Base-by-base conservation (phyloP, 2,888 invertebrate genomes). In the Hydraecia micacea region DNA sequence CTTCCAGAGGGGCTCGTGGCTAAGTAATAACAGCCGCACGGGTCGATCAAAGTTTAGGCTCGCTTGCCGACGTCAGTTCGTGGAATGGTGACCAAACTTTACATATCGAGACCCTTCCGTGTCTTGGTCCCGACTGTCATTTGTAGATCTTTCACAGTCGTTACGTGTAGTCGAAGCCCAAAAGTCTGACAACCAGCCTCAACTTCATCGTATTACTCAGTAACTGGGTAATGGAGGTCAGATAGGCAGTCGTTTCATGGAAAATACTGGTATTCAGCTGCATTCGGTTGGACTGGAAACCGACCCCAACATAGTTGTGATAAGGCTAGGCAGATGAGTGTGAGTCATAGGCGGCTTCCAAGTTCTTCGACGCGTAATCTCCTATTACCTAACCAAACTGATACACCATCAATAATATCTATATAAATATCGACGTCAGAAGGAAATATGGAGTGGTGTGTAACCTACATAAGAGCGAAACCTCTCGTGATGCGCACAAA, bases 401-500 rank as follows among this genome's bases (percentile, higher is more conserved):
- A 80, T 71, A 81, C 69, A 73, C 75, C 80, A 87, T 85, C 81
- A 86, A 85, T 81, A 86, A 82, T 80, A 81, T 85, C 79, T 80
- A 76, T 87, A 88, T 86, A 88, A 84, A 87, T 87, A 91, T 91
- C 87, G 90, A 68, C 62, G 72, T 87, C 85, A 89, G 90, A 90
- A 91, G 92, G 90, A 94, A 93, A 93, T 94, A 95, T 94, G 93
- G 94, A 94, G 93, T 93, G 93, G 92, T 92, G 91, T 90, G 91
- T 93, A 93, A 91, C 93, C 92, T 91, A 93, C 90, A 94, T 93
- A 93, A 88, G 89, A 91, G 91, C 91, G 90, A 92, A 93, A 92
- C 94, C 94, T 95, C 93, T 95, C 96, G 95, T 96, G 96, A 95
- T 95, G 95, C 90, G 90, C 91, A 91, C 92, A 94, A 94, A 96